These are phyloP conservation scores for Synergus japonicus DNA, from an alignment of 2,888 invertebrate species.

Conservation along the genomic window DNA sequence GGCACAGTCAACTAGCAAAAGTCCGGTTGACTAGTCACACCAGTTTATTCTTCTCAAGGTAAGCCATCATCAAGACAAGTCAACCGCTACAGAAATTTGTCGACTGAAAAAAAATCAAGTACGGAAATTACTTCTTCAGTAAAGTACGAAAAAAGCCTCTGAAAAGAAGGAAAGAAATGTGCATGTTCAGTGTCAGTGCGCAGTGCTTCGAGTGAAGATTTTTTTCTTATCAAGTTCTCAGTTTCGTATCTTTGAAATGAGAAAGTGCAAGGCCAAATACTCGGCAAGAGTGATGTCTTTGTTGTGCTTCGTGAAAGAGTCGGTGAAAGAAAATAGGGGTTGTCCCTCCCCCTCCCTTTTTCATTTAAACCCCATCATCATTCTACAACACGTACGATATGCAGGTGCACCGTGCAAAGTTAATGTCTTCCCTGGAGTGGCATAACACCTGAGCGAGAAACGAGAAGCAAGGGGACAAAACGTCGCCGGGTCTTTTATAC, in stretches of 20 bases:
- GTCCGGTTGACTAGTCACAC: conserved; percentile 80
- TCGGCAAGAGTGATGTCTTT: conserved; percentile 10
- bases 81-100: neutral
- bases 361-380: conserved; percentile 23
- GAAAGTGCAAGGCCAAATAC: conserved; percentile 5
- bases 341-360: conserved; percentile 1
- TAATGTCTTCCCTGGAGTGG: conserved; percentile 37
- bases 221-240: neutral
- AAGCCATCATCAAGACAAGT: conserved; percentile 40
- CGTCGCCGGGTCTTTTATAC: conserved; percentile 7
- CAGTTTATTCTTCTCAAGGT: conserved; percentile 56
- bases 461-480: conserved; percentile 9
- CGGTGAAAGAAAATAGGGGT: conserved; percentile 25
- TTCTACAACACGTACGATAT: conserved; percentile 39
- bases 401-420: conserved; percentile 40
- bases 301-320: conserved; percentile 29
- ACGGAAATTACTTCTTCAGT: neutral
- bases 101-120: neutral
- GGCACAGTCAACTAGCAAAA: conserved; percentile 83
- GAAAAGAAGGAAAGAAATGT: neutral
- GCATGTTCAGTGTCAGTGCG: conserved; percentile 30
- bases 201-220: conserved; percentile 9
- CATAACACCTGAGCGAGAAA: conserved; percentile 33
- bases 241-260: conserved; percentile 9
- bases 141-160: neutral